Conservation (phyloP, 1,140 invertebrate genomes). For the Trypoxylus dichotomus region DNA sequence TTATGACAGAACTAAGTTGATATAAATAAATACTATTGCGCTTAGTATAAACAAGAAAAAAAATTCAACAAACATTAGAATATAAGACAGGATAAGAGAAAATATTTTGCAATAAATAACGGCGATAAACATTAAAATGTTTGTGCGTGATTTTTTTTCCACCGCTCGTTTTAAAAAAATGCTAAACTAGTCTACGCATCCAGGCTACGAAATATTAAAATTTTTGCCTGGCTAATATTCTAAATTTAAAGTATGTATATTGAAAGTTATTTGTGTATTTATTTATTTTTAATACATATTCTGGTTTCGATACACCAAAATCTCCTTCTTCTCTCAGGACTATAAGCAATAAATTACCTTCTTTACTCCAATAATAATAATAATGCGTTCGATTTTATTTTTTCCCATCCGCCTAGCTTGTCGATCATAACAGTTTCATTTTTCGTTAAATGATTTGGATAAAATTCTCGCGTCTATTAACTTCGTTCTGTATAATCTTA, state of each 20-base stretch:
- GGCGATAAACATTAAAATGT: background rate
- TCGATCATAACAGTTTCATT: background rate
- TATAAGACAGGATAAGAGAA: background rate
- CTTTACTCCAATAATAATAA: conserved; percentile 10
- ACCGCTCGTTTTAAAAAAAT: background rate
- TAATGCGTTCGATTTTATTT: conserved; percentile 8
- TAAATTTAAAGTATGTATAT: conserved; percentile 24
- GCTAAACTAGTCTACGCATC: background rate
- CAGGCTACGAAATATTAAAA: conserved; percentile 4
- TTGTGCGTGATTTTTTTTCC: background rate
- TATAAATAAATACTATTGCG: background rate
- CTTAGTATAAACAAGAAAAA: background rate
- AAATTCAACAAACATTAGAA: background rate
- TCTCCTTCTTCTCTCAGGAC: background rate
- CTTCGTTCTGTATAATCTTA: background rate
- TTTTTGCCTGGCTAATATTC: conserved; percentile 23
- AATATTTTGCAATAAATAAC: background rate
- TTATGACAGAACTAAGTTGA: background rate
- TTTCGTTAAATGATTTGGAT: background rate
- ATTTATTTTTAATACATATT: conserved; percentile 22
- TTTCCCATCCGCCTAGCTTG: background rate
- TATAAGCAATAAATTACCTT: background rate
- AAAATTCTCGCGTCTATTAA: background rate
- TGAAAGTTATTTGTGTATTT: conserved; percentile 21
- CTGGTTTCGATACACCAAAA: conserved; percentile 1